Evolutionary conservation across 2,888 invertebrate species (phyloP), one percentile per base, ranked within the genome.

Genomic region (Chloroclysta siterata): DNA sequence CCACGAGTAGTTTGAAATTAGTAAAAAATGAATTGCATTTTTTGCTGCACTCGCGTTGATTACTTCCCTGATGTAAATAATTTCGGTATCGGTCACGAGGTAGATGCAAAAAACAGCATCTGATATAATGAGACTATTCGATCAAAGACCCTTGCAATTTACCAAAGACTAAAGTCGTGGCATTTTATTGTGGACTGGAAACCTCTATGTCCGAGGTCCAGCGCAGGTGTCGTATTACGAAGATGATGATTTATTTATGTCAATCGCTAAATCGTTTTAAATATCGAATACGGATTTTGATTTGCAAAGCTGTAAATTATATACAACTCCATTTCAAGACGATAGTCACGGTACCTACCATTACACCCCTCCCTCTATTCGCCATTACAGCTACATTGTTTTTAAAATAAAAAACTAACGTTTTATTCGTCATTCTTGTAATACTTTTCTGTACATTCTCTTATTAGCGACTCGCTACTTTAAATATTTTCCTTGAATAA

Each of bases 271-370:
- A 44, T 10, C 15, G 44, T 44, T n/a, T n/a, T n/a, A n/a, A n/a
- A n/a, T 15, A 44, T 44, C 44, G 44, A 44, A 22, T 3, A 8
- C 22, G 11, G 14, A 13, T 47, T 22, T 22, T 47, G 14, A 17
- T 28, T 51, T 33, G 14, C 8, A 36, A 15, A 36, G 15, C n/a
- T 11, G n/a, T 13, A 4, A 39, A 41, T 39, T 54, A 13, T 29
- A 54, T 29, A 46, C 33, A 54, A 33, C 46, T 54, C 42, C 46
- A 54, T 33, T 46, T 54, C 29, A 44, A 33, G 7, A 22, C 33
- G 54, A 54, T 54, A 54, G 54, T 54, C 44, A 54, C 54, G 54
- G 51, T n/a, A n/a, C n/a, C n/a, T 52, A 39, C 33, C 17, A 15
- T 51, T 51, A 36, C 11, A 33, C 51, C n/a, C n/a, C n/a, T n/a